Evolutionary conservation across 2,797 vertebrate genomes (phyloP), one percentile per base, ranked within the genome.

Genomic region (Craterocephalus amniculus): DNA sequence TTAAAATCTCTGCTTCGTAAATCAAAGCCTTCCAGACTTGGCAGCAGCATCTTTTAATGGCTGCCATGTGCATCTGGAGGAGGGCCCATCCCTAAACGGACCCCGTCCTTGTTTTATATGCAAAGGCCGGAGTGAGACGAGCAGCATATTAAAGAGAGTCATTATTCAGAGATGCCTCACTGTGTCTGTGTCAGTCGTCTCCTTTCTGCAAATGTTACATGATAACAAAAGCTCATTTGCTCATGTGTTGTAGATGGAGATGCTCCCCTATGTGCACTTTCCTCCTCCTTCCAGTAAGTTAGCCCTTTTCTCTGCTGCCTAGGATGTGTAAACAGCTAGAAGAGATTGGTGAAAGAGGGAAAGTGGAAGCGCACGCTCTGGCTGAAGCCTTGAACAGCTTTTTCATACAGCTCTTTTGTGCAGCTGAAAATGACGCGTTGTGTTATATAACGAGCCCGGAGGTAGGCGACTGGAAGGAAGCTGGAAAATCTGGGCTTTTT

Each of bases 11-110:
- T 66, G 60, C 55, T 79, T 87, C 77, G 18, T 75, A 91, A 93
- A 93, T 93, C 90, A 91, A 93, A 92, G 89, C 88, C 91, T 93
- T 93, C 91, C 92, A 85, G 80, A 73, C 86, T 84, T 87, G 81
- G 87, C 91, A 79, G 82, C 83, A 79, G 82, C 77, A 83, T 74
- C 85, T 73, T 84, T 87, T 91, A 93, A 94, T 91, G 83, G 75
- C 83, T 74, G 78, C 92, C 92, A 91, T 91, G 82, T 94, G 93
- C 72, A 73, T 68, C 76, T 4, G 58, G 76, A 86, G 85, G 67
- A 27, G 84, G 79, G 69, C 76, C 63, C 76, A 69, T 68, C 80
- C 40, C 60, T 54, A 45, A 81, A 74, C 76, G 73, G 70, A 83
- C 79, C 81, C 81, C 75, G 32, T 74, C 60, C 63, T 66, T 81